A percentile compares a stretch with the other conserved stretches of the same genome.
phyloP scores from a whole-genome alignment of 2,888 invertebrate species.

The Mesochorus sp. region DNA sequence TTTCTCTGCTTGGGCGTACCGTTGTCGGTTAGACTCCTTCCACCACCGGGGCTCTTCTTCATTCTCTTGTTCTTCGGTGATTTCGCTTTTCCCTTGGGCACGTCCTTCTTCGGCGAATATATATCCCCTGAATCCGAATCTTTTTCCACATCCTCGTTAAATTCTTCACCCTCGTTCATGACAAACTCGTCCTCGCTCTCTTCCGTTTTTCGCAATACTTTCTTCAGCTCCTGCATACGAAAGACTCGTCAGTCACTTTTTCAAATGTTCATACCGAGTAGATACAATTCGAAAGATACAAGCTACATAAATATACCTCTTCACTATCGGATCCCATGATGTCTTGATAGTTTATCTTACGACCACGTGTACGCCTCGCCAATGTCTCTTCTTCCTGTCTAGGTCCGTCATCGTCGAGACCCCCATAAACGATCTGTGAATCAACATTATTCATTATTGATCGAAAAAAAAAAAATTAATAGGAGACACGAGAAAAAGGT shows the following conservation, averaged over 20 bases:
- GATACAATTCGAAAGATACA: background rate
- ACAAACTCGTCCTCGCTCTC: constrained; percentile 84
- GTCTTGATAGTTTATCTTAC: constrained; percentile 90
- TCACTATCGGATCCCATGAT: constrained; percentile 89
- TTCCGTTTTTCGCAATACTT: constrained; percentile 81
- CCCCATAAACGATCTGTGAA: constrained; percentile 80
- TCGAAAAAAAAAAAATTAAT: constrained; percentile 23
- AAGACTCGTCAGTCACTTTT: constrained; percentile 45
- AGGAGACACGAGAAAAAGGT: too few species aligned
- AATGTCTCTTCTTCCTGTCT: constrained; percentile 84
- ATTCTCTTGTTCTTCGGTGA: constrained; percentile 75
- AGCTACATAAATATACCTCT: constrained; percentile 83
- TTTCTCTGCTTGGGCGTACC: constrained; percentile 77
- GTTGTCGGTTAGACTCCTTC: constrained; percentile 73
- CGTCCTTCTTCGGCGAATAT: constrained; percentile 78
- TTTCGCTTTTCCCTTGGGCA: constrained; percentile 73
- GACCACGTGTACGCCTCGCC: constrained; percentile 88
- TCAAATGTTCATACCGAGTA: background rate
- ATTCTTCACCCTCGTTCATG: constrained; percentile 82
- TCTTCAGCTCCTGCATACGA: constrained; percentile 81
- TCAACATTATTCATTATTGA: constrained; percentile 14
- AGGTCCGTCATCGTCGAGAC: constrained; percentile 78
- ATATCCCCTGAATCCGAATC: constrained; percentile 80
- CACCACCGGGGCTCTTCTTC: constrained; percentile 73
- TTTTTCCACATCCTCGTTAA: constrained; percentile 81